phyloP scores from a whole-genome alignment of 2,113 vertebrate species.

The Thunnus thynnus region DNA sequence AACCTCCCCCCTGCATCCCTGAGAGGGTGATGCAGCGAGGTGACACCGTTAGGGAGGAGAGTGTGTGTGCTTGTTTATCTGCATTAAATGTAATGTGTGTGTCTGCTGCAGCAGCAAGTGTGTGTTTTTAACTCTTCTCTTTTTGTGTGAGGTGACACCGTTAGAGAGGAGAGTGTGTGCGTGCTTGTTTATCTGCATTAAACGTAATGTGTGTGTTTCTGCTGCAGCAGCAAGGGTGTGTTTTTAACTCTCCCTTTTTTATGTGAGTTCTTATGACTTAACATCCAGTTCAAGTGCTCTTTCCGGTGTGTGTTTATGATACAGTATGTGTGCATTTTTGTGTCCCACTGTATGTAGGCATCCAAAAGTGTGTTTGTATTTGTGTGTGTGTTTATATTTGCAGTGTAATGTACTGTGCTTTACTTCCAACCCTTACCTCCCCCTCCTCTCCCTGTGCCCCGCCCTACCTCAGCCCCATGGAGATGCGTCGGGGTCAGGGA shows the following conservation, averaged over 20 bases:
- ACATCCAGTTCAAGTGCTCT: constrained; percentile 58
- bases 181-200: constrained; percentile 60
- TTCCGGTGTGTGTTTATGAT: constrained; percentile 25
- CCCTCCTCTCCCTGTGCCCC: constrained; percentile 65
- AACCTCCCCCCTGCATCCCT: constrained; percentile 80
- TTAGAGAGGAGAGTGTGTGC: constrained; percentile 75
- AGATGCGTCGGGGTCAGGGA: constrained; percentile 86
- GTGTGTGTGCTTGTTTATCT: constrained; percentile 58
- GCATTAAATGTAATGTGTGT: constrained; percentile 53
- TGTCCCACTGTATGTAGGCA: constrained; percentile 26
- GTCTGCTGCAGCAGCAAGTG: constrained; percentile 16
- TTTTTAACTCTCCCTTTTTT: constrained; percentile 4
- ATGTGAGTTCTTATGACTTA: constrained; percentile 62
- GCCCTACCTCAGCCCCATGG: constrained; percentile 82
- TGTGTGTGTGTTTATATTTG: constrained; percentile 30
- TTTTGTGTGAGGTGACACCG: constrained; percentile 75
- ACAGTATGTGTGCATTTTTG: constrained; percentile 27
- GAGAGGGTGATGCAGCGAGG: constrained; percentile 79
- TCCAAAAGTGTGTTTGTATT: constrained; percentile 29
- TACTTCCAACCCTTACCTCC: constrained; percentile 53
- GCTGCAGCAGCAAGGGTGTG: constrained; percentile 12
- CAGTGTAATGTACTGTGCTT: constrained; percentile 64
- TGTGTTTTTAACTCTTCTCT: not conserved
- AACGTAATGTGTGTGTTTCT: constrained; percentile 39
- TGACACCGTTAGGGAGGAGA: constrained; percentile 82